These are phyloP conservation scores for Ciconia maguari DNA, from an alignment of 2,113 vertebrate genomes.

Conservation along the genomic window DNA sequence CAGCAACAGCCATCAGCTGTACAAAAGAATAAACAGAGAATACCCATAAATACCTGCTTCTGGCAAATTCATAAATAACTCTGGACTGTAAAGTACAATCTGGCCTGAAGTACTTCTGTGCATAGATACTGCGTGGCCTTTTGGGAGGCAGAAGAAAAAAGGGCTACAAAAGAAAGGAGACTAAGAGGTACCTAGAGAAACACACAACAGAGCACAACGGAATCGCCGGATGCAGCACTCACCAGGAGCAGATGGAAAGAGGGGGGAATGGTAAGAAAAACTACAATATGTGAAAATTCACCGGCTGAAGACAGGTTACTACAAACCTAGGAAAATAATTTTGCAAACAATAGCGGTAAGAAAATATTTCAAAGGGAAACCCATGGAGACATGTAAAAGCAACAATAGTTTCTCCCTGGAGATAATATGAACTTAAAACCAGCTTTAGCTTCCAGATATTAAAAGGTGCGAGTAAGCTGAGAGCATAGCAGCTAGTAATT, in stretches of 20 bases:
- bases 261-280: background rate
- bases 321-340: background rate
- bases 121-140: background rate
- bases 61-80: conserved; percentile 23
- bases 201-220: background rate
- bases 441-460: background rate
- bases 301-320: background rate
- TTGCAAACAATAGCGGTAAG: background rate
- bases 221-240: background rate
- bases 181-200: background rate
- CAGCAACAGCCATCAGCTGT: background rate
- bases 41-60: background rate
- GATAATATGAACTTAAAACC: background rate
- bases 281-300: background rate
- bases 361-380: background rate
- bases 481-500: too few species aligned
- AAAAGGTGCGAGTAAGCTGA: background rate
- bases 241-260: background rate
- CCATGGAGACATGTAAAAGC: background rate
- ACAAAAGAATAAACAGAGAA: background rate
- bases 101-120: background rate
- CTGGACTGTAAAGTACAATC: background rate
- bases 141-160: background rate
- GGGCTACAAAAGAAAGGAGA: background rate
- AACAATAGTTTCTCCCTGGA: background rate